A percentile compares a stretch with the other conserved stretches of the same genome.
These are phyloP conservation scores for Selene dorsalis DNA, from an alignment of 2,797 vertebrate genomes.

Conservation along the genomic window DNA sequence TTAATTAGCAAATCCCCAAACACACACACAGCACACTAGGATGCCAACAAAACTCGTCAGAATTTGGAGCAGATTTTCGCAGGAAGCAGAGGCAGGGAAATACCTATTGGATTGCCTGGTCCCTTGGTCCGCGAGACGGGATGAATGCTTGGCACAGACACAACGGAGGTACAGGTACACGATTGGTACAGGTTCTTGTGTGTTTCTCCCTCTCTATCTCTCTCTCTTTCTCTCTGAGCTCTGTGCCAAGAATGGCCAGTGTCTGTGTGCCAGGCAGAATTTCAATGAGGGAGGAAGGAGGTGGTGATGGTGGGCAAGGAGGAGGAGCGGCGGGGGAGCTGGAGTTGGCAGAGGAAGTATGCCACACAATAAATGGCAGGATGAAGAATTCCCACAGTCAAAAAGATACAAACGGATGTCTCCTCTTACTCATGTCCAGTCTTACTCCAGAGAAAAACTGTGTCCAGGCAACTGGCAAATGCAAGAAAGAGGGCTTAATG, in stretches of 20 bases:
- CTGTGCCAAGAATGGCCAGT: constrained; percentile 86
- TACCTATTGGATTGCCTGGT: constrained; percentile 77
- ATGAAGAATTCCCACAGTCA: constrained; percentile 71
- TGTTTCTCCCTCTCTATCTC: constrained; percentile 64
- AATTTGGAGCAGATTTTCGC: constrained; percentile 67
- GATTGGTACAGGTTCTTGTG: constrained; percentile 78
- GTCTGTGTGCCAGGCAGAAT: constrained; percentile 86
- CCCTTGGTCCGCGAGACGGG: constrained; percentile 76
- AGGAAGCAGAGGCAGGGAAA: constrained; percentile 79
- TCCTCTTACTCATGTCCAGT: constrained; percentile 36
- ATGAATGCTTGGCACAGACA: constrained; percentile 81
- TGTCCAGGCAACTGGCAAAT: constrained; percentile 28
- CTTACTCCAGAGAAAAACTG: constrained; percentile 24
- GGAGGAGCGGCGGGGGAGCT: constrained; percentile 67
- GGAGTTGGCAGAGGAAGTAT: constrained; percentile 78
- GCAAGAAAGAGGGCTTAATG: neutral
- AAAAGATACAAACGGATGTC: constrained; percentile 63
- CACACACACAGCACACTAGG: constrained; percentile 38
- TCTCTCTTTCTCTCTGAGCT: constrained; percentile 65
- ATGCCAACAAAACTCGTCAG: constrained; percentile 70
- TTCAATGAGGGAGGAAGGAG: constrained; percentile 85
- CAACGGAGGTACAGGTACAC: constrained; percentile 73
- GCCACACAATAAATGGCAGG: constrained; percentile 76
- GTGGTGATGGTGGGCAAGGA: constrained; percentile 71
- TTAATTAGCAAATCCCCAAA: constrained; percentile 74